Conservation (phyloP, 2,113 vertebrate species). For the Catagonus wagneri region DNA sequence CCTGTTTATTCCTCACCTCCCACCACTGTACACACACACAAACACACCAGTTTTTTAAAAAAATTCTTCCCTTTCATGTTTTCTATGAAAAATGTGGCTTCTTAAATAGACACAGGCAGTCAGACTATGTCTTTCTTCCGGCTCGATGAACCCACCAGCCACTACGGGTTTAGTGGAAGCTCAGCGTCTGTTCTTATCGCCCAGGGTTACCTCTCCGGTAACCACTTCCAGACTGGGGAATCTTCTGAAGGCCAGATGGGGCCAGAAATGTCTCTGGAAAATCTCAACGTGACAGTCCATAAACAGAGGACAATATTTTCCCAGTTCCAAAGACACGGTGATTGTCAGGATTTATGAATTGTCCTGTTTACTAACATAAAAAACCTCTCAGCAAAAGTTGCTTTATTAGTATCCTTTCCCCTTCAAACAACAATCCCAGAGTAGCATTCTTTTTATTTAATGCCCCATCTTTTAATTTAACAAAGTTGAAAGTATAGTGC, state of each 20-base stretch:
- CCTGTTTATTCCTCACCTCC: background rate
- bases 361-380: background rate
- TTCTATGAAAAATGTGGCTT: background rate
- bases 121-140: background rate
- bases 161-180: background rate
- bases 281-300: background rate
- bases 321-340: background rate
- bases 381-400: background rate
- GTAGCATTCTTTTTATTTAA: background rate
- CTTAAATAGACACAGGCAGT: background rate
- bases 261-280: background rate
- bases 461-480: background rate
- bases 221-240: background rate
- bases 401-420: background rate
- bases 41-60: background rate
- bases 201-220: background rate
- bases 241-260: background rate
- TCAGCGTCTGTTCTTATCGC: background rate
- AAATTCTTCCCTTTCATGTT: background rate
- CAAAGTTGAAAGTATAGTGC: background rate
- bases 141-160: background rate
- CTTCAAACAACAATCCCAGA: background rate
- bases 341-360: background rate
- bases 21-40: background rate
- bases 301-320: background rate